Evolutionary conservation across 2,113 vertebrate genomes (phyloP).

Genomic region (Crotalus horridus): DNA sequence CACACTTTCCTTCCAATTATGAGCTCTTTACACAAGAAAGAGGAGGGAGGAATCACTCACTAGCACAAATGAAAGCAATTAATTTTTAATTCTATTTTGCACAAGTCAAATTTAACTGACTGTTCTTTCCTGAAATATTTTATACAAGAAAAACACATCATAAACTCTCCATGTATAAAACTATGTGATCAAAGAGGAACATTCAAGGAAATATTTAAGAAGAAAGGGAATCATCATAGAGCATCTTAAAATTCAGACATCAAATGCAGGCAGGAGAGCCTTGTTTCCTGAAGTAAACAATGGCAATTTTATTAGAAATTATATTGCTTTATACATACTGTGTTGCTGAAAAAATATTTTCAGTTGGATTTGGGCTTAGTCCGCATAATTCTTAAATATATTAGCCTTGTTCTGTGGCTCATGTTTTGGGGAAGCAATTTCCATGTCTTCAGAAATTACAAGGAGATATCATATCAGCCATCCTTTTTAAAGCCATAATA

Average conservation of each 20-base stretch:
- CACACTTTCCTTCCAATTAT: constrained; percentile 5
- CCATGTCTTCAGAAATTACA: neutral
- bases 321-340: constrained; percentile 5
- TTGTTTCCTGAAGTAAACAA: neutral
- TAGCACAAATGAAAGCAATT: constrained; percentile 31
- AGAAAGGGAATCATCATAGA: neutral
- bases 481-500: neutral
- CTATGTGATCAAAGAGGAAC: neutral
- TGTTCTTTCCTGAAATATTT: neutral
- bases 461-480: neutral
- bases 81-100: neutral
- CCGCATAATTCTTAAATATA: neutral
- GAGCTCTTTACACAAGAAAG: constrained; percentile 12
- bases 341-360: neutral
- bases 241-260: constrained; percentile 42
- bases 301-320: neutral
- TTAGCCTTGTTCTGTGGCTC: neutral
- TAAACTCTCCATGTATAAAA: constrained; percentile 8
- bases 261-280: neutral
- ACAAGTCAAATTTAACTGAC: constrained; percentile 19
- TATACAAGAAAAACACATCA: constrained; percentile 35
- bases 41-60: neutral
- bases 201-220: constrained; percentile 25
- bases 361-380: accelerated
- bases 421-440: neutral